These are phyloP conservation scores for Mantis religiosa DNA, from an alignment of 2,888 invertebrate species.

Conservation along the genomic window DNA sequence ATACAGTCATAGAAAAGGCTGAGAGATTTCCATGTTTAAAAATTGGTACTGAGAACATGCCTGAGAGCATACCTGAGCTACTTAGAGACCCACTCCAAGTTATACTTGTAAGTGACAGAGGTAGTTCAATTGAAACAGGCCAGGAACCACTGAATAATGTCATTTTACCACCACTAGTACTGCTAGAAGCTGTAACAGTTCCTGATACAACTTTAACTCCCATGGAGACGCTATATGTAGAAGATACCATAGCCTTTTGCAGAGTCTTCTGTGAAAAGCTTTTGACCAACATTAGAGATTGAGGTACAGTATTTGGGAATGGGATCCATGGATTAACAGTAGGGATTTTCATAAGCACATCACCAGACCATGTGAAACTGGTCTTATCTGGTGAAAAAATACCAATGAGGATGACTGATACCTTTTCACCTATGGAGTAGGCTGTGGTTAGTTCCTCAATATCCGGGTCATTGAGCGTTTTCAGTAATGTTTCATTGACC, in stretches of 20 bases:
- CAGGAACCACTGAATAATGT: neutral
- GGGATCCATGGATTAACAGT: neutral
- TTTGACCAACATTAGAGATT: too few relatives aligned
- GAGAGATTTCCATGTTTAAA: neutral
- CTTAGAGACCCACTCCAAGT: neutral
- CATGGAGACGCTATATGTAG: neutral
- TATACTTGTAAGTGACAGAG: neutral
- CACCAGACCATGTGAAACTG: neutral
- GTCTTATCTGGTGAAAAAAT: constrained; percentile 26
- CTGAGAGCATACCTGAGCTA: neutral
- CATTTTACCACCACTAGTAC: neutral
- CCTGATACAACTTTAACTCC: neutral
- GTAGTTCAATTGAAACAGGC: neutral
- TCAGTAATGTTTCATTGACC: neutral
- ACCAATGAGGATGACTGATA: constrained; percentile 29
- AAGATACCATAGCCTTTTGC: neutral
- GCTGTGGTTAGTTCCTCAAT: neutral
- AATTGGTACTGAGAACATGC: neutral
- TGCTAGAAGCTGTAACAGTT: neutral
- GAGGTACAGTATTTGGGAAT: neutral
- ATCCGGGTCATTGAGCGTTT: neutral
- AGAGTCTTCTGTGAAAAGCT: too few relatives aligned
- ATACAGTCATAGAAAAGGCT: neutral
- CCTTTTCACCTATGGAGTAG: neutral
- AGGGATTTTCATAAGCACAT: neutral